Conservation (phyloP, 2,888 invertebrate species). For the Melanophora roralis region DNA sequence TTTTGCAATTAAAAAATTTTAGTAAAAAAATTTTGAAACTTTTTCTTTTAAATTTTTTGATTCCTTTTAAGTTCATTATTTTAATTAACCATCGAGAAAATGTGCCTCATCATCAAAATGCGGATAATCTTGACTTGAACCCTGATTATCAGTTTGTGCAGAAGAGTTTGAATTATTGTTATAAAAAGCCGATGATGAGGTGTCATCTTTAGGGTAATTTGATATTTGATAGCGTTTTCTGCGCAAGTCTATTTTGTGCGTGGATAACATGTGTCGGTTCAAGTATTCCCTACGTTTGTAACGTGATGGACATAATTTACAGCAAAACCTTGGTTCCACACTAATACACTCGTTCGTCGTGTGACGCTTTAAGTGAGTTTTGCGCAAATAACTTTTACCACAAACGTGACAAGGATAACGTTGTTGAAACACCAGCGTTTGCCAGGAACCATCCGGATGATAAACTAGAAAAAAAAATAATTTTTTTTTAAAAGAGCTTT, state of each 20-base stretch:
- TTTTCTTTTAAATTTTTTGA: too few relatives aligned
- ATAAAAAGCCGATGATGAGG: background rate
- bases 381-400: constrained; percentile 70
- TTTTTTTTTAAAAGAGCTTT: too few relatives aligned
- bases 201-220: background rate
- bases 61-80: background rate
- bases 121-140: background rate
- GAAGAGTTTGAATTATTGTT: constrained; percentile 1
- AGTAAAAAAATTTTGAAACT: too few relatives aligned
- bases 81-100: constrained; percentile 30
- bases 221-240: background rate
- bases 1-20: too few relatives aligned
- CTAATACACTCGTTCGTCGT: constrained; percentile 70
- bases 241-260: constrained; percentile 27
- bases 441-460: background rate
- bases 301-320: constrained; percentile 67
- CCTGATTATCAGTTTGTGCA: background rate
- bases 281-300: constrained; percentile 70
- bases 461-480: constrained; percentile 25
- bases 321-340: constrained; percentile 66
- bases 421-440: constrained; percentile 60
- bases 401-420: constrained; percentile 69
- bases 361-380: constrained; percentile 70
- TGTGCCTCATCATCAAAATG: constrained; percentile 37
- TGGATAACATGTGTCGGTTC: constrained; percentile 65